Percentiles rank a stretch among this genome's conserved stretches.
phyloP scores from a whole-genome alignment of 2,888 invertebrate species.

The Drosophila prostipennis region DNA sequence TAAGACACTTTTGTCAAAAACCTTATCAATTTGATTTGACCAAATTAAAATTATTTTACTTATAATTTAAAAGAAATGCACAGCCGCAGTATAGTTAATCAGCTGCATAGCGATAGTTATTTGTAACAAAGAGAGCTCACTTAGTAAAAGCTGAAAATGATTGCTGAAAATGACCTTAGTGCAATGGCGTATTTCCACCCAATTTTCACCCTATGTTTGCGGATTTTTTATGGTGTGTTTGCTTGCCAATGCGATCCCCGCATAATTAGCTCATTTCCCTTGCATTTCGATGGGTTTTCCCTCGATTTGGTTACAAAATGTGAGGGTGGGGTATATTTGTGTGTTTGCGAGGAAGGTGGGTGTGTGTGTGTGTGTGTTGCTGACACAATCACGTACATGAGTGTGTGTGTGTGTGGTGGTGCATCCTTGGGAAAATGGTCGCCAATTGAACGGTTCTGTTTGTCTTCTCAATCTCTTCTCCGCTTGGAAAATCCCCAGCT shows the following conservation, averaged over 20 bases:
- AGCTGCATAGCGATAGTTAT: no score
- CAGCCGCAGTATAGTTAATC: no score
- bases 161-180: neutral
- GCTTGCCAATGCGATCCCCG: conserved; percentile 31
- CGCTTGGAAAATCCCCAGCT: neutral
- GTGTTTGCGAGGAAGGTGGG: neutral
- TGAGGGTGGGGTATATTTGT: conserved; percentile 7
- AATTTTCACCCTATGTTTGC: neutral
- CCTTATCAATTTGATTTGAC: no score
- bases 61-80: no score
- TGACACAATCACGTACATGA: conserved; percentile 14
- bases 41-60: no score
- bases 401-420: neutral
- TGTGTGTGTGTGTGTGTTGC: conserved; percentile 2
- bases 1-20: no score
- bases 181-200: neutral
- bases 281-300: conserved; percentile 28
- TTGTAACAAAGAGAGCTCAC: neutral
- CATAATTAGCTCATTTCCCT: conserved; percentile 66
- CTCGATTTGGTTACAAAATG: conserved; percentile 10
- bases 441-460: neutral
- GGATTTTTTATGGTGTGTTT: conserved; percentile 24
- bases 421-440: conserved; percentile 1
- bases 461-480: neutral
- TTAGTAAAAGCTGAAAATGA: neutral